Base-by-base conservation (phyloP, 2,888 invertebrate species). In the Torymus texanus region DNA sequence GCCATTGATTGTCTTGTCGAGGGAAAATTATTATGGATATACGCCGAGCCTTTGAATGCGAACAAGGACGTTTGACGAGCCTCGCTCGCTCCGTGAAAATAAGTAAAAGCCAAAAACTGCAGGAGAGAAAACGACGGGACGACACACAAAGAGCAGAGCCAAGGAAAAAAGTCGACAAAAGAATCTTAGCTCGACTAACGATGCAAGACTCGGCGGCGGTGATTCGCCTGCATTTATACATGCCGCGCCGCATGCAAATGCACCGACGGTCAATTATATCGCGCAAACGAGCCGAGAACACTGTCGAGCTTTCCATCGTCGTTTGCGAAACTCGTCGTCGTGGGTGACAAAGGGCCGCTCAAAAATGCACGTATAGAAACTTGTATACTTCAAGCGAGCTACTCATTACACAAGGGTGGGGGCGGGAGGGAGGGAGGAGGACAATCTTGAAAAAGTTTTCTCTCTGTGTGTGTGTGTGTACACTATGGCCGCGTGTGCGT, bases 341-440 rank as follows among this genome's bases (percentile, higher is more conserved):
- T 3, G 16, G n/a, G 18, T n/a, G 18, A 71, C 18, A 71, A 61
- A 61, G 14, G 41, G 41, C 10, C 41, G 41, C 41, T 41, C 16
- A 18, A 10, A 5, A 61, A 21, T 50, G 12, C 13, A 12, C 11
- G 21, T 53, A 51, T 55, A 29, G 56, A 24, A 72, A 59, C 29
- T 72, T 50, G 51, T 73, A 16, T 62, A 73, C 73, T 73, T 78
- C 56, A 56, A 78, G 18, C 50, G 18, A 16, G 11, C 55, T 73
- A 67, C 78, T 73, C 68, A 73, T 78, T 67, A 73, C 41, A 8
- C 41, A 41, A 41, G 41, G 4, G 41, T 5, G 41, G 41, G 41
- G 1, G 41, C 0, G 41, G 1, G 41, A 8, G 41, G 1, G 8
- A 8, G 8, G 0, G 10, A n/a, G 41, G 8, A 41, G 41, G 41